Conservation (phyloP, 2,888 invertebrate species). For the Octonoba sinensis region DNA sequence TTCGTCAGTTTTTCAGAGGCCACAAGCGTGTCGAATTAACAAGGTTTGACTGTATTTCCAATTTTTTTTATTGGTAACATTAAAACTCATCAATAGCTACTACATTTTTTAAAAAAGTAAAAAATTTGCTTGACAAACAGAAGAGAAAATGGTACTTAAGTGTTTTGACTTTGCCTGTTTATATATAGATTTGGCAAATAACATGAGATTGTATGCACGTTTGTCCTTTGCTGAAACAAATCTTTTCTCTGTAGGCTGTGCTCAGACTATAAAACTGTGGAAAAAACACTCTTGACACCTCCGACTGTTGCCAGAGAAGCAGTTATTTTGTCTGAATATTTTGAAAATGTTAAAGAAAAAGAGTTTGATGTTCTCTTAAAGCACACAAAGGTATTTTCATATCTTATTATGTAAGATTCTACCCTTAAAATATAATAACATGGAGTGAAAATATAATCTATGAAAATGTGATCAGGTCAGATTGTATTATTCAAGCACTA, state of each 20-base stretch:
- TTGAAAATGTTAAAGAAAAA: conserved; percentile 17
- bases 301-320: conserved; percentile 45
- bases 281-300: conserved; percentile 36
- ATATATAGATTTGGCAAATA: too few species aligned
- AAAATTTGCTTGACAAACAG: too few species aligned
- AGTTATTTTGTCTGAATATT: conserved; percentile 39
- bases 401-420: background rate
- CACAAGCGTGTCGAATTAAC: too few species aligned
- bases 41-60: too few species aligned
- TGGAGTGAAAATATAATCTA: background rate
- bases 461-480: background rate
- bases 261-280: conserved; percentile 26
- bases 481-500: background rate
- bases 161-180: too few species aligned
- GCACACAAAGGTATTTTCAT: conserved; percentile 27
- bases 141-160: too few species aligned
- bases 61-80: too few species aligned
- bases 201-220: too few species aligned
- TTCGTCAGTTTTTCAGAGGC: too few species aligned
- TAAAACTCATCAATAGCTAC: too few species aligned
- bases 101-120: too few species aligned
- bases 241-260: conserved; percentile 16
- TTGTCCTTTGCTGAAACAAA: too few species aligned
- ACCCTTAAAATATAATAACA: background rate
- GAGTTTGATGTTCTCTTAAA: conserved; percentile 35